Conservation (phyloP, 2,113 vertebrate genomes). For the Toxostoma redivivum region DNA sequence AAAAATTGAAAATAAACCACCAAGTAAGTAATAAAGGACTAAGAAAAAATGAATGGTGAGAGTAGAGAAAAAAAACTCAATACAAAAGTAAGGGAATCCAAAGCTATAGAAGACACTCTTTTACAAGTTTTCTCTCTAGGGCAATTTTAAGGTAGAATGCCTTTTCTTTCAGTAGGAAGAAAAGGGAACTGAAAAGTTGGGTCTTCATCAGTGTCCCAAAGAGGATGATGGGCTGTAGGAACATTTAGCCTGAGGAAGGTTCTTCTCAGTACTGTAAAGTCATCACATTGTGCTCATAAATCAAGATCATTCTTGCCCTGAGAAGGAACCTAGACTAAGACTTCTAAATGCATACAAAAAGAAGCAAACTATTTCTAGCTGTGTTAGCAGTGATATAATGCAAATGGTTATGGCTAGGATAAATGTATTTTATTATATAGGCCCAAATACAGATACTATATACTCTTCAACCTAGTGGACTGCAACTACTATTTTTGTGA, state of each 20-base stretch:
- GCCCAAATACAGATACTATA: not conserved
- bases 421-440: not conserved
- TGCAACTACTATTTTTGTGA: not conserved
- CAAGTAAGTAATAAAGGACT: not conserved
- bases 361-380: not conserved
- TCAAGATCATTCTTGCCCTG: not conserved
- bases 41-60: not conserved
- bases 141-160: not conserved
- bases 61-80: not conserved
- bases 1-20: not conserved
- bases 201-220: not conserved
- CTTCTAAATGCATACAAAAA: not conserved
- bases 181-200: not conserved
- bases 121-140: not conserved
- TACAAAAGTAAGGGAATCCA: not conserved
- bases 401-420: not conserved
- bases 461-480: not conserved
- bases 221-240: not conserved
- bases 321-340: not conserved
- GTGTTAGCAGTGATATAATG: not conserved
- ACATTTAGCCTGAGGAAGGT: not conserved
- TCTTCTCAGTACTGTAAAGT: not conserved
- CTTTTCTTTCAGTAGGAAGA: not conserved
- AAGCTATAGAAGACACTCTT: not conserved
- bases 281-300: not conserved